Evolutionary conservation across 2,113 vertebrate genomes (phyloP).

Genomic region (Bagarius yarrelli): DNA sequence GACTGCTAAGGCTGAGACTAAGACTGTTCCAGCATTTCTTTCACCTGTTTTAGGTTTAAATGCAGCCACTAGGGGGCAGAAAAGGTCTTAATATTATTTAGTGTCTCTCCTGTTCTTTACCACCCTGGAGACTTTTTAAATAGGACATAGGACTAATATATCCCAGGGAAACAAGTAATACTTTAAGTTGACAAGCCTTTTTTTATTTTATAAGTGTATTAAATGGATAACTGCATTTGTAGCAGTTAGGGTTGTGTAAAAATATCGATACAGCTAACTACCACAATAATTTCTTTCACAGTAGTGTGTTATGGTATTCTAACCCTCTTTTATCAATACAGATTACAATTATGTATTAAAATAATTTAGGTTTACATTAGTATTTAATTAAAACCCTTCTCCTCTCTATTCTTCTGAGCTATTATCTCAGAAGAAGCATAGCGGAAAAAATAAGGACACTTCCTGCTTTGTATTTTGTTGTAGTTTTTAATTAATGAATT

Average conservation of each 20-base stretch:
- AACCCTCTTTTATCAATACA: too few relatives aligned
- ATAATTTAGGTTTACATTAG: too few relatives aligned
- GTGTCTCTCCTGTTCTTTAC: neutral
- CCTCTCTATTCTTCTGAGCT: too few relatives aligned
- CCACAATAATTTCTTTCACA: too few relatives aligned
- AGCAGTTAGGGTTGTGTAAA: neutral
- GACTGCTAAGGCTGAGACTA: slow-evolving; percentile 8
- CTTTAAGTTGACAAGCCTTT: neutral
- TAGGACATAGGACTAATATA: neutral
- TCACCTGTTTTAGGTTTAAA: neutral
- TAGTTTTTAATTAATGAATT: too few relatives aligned
- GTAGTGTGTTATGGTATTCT: too few relatives aligned
- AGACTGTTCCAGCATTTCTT: slow-evolving; percentile 46
- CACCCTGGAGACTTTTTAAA: neutral
- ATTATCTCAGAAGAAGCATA: too few relatives aligned
- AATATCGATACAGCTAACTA: too few relatives aligned
- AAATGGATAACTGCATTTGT: neutral
- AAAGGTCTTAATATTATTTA: slow-evolving; percentile 5
- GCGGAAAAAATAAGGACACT: too few relatives aligned
- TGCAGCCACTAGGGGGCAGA: slow-evolving; percentile 64
- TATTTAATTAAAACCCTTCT: too few relatives aligned
- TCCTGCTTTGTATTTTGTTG: too few relatives aligned
- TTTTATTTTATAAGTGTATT: neutral
- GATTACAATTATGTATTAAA: too few relatives aligned
- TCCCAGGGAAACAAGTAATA: neutral